Evolutionary conservation across 2,888 invertebrate genomes (phyloP), one percentile per base, ranked within the genome.

Genomic region (Tryphoninae sp.): DNA sequence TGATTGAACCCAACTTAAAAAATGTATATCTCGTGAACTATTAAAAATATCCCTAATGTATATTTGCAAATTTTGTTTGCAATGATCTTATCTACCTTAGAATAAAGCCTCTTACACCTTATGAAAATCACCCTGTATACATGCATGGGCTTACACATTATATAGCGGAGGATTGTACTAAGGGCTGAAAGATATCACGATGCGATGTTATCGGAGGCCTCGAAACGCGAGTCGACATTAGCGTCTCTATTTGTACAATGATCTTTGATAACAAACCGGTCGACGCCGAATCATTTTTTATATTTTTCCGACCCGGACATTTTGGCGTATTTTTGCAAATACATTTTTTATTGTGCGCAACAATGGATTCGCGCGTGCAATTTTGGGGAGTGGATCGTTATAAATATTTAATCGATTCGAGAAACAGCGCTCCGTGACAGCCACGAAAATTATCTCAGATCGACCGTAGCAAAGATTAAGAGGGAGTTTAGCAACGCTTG

Each of bases 191-290:
- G 73, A 73, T 73, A 64, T 55, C 53, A 26, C 73, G 73, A 64
- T 64, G 62, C 23, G 73, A 73, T 64, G 53, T 53, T 64, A 40
- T 64, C 42, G 64, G 6, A 42, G 42, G 19, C 53, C 64, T 55
- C 73, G 22, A 64, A 53, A 40, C 64, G 40, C 33, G 51, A 45
- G 13, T 45, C 45, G 3, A 45, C 53, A 26, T 40, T 53, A 19
- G 62, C 40, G n/a, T 40, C 73, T 53, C 62, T 64, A 73, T 73
- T 64, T 73, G 73, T 64, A 64, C 53, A 11, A 22, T n/a, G 62
- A 73, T 62, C 62, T 16, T 62, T 8, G 73, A 62, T 62, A 26
- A 26, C n/a, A 51, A 67, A 51, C 13, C 13, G 51, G 22, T 2
- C 22, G n/a, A n/a, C 13, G 23, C 4, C 45, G 4, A n/a, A 49